Conservation (phyloP, 2,888 invertebrate genomes). For the Drosophila prostipennis region DNA sequence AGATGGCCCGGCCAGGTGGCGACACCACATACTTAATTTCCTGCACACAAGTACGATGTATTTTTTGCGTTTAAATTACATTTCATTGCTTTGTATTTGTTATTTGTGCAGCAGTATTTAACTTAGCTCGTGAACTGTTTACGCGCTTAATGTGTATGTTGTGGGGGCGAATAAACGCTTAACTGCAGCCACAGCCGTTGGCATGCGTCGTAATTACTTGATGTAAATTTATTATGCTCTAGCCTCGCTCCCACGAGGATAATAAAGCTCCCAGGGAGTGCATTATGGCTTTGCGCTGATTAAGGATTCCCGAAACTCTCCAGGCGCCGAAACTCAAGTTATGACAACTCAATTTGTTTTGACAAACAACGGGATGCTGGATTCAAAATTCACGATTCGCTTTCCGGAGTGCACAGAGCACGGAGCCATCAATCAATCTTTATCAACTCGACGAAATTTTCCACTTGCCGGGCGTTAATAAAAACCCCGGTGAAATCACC, state of each 20-base stretch:
- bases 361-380: conserved; percentile 32
- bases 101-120: conserved; percentile 73
- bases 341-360: conserved; percentile 74
- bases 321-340: conserved; percentile 40
- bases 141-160: conserved; percentile 38
- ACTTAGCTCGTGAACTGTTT: conserved; percentile 69
- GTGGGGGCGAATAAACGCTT: conserved; percentile 39
- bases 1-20: conserved; percentile 35
- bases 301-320: conserved; percentile 9
- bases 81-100: conserved; percentile 58
- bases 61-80: conserved; percentile 43
- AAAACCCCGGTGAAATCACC: conserved; percentile 46
- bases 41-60: conserved; percentile 14
- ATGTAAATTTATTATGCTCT: conserved; percentile 51
- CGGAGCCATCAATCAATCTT: conserved; percentile 58
- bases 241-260: conserved; percentile 4
- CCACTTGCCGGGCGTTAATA: conserved; percentile 61
- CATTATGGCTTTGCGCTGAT: conserved; percentile 14
- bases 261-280: conserved; percentile 19
- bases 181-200: conserved; percentile 46
- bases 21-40: conserved; percentile 39
- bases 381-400: conserved; percentile 8
- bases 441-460: conserved; percentile 64
- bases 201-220: conserved; percentile 42
- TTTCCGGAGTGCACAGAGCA: conserved; percentile 28